Percentiles rank a stretch among this genome's conserved stretches.
Evolutionary conservation across 92 coral and sea anemone genomes (phyloP).

Genomic region (Porites rus): DNA sequence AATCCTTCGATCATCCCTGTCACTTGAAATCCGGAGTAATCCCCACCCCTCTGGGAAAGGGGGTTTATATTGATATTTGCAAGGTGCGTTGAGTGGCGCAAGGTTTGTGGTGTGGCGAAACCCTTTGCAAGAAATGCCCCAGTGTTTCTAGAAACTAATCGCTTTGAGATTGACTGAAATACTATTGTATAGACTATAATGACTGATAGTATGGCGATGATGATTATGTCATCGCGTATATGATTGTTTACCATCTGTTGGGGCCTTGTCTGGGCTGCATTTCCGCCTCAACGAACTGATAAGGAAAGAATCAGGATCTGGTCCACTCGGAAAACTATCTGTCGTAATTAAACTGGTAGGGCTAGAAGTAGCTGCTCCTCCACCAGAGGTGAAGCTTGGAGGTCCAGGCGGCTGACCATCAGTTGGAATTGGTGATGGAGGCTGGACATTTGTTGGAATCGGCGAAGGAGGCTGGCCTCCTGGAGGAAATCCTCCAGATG

Average conservation of each 20-base stretch:
- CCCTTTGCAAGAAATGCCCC: too few species aligned
- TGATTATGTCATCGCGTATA: background rate
- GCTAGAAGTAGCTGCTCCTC: background rate
- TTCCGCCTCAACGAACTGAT: background rate
- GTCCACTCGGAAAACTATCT: background rate
- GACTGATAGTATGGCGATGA: too few species aligned
- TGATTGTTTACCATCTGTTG: background rate
- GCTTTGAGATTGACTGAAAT: too few species aligned
- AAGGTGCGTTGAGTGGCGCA: too few species aligned
- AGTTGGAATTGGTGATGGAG: background rate
- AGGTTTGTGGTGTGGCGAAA: too few species aligned
- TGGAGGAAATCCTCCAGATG: background rate
- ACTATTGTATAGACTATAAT: too few species aligned
- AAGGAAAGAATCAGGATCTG: conserved; percentile 1
- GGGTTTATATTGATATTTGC: too few species aligned
- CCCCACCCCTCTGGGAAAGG: too few species aligned
- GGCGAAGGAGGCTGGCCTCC: background rate
- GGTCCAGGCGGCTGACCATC: background rate
- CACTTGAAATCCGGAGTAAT: too few species aligned
- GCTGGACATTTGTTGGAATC: background rate
- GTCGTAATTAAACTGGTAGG: background rate
- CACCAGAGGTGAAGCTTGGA: background rate
- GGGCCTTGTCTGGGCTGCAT: background rate
- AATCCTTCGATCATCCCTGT: too few species aligned
- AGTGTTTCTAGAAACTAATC: too few species aligned